Evolutionary conservation across 2,888 invertebrate genomes (phyloP).

Genomic region (Adelognathus sp.): DNA sequence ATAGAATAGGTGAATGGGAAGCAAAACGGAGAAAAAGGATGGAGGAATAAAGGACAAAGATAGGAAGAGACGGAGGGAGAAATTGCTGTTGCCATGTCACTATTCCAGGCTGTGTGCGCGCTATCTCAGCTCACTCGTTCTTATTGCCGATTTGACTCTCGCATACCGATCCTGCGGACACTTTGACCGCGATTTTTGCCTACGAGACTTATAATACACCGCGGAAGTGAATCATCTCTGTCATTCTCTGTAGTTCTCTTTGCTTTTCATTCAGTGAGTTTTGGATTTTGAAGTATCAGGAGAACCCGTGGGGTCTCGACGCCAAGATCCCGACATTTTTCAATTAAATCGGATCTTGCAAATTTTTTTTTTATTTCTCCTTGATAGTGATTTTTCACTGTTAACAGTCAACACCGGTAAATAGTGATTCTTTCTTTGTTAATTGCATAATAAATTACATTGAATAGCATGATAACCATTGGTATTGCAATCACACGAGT

Average conservation of each 20-base stretch:
- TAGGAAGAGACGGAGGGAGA: conserved; percentile 24
- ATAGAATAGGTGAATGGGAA: conserved; percentile 64
- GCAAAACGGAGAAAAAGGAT: conserved; percentile 15
- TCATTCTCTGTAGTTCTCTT: conserved; percentile 54
- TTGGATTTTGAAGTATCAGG: not conserved
- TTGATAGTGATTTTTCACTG: too few species aligned
- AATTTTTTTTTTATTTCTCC: too few species aligned
- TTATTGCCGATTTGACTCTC: conserved; percentile 14
- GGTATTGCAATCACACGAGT: too few species aligned
- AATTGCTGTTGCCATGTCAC: conserved; percentile 68
- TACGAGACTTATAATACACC: not conserved
- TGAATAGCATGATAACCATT: too few species aligned
- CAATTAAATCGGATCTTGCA: too few species aligned
- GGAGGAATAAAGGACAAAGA: conserved; percentile 1
- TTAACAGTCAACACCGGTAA: too few species aligned
- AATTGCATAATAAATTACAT: too few species aligned
- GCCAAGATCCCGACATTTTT: too few species aligned
- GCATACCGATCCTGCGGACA: conserved; percentile 7
- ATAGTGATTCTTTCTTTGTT: too few species aligned
- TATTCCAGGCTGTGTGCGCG: conserved; percentile 15
- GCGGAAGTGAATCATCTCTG: not conserved
- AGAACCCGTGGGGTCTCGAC: not conserved
- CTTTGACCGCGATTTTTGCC: not conserved
- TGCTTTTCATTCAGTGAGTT: conserved; percentile 56
- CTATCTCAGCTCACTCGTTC: conserved; percentile 11